Base-by-base conservation (phyloP, 2,888 invertebrate species). In the Clusia tigrina region DNA sequence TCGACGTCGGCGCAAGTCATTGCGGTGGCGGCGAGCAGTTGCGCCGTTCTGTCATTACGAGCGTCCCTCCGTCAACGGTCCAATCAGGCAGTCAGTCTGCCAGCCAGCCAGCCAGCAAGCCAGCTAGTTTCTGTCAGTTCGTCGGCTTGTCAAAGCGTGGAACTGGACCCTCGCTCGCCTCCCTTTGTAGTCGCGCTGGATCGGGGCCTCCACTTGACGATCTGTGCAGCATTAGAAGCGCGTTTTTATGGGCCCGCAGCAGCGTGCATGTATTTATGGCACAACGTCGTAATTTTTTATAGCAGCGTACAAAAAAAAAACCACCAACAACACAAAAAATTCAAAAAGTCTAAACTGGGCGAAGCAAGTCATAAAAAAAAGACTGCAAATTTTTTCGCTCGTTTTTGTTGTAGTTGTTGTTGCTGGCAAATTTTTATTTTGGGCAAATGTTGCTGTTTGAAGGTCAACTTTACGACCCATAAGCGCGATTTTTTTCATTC, bases 381-480 rank as follows among this genome's bases (percentile, higher is more conserved):
- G 32, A 70, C 70, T 74, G 71, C 71, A 72, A 71, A 72, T 76
- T 78, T 75, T 74, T 63, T 61, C 37, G 53, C 67, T 59, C 20
- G 62, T 64, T 64, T 67, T 66, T 68, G 60, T 66, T 67, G 62
- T 68, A 63, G 69, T 66, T 73, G 71, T 69, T 71, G 54, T 54
- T 59, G 20, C 22, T 25, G 17, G 51, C 38, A 57, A 42, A 63
- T 70, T 64, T 63, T 67, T 54, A 55, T 62, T 73, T 76, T 79
- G 71, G 75, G 72, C 74, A 77, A 76, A 74, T 74, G 75, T 78
- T 76, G 73, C 74, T 77, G 75, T 79, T 81, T 81, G 81, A 81
- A 81, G 81, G 81, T 81, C 81, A 81, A 83, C 83, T 82, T 81
- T 82, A 81, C 82, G 82, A 80, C 79, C 81, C 80, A 80, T 74